Conservation (phyloP, 1,140 invertebrate genomes). For the Pogonus chalceus region DNA sequence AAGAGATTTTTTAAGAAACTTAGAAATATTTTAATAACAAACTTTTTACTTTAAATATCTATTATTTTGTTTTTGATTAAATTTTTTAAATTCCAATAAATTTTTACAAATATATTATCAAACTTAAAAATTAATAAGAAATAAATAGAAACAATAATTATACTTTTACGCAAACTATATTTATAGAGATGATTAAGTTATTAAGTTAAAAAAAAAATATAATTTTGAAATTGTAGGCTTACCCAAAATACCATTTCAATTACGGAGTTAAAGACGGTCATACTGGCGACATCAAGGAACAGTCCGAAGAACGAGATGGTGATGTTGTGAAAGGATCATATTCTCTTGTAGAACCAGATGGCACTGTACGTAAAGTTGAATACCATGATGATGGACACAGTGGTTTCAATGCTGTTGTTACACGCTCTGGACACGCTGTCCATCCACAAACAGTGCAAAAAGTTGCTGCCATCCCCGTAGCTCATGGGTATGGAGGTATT, state of each 20-base stretch:
- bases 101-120: too few species aligned
- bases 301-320: constrained; percentile 35
- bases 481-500: background rate
- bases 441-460: constrained; percentile 11
- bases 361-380: constrained; percentile 50
- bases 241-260: constrained; percentile 35
- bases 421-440: constrained; percentile 17
- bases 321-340: constrained; percentile 53
- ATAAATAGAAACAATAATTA: too few species aligned
- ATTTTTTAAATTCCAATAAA: too few species aligned
- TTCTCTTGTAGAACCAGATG: constrained; percentile 53
- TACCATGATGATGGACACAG: constrained; percentile 26
- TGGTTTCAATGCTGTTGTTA: constrained; percentile 24
- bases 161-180: too few species aligned
- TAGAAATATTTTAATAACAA: too few species aligned
- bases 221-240: constrained; percentile 23
- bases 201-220: too few species aligned
- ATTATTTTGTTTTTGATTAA: too few species aligned
- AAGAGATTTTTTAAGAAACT: too few species aligned
- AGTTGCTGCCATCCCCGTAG: constrained; percentile 2
- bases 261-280: constrained; percentile 35
- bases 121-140: too few species aligned
- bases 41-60: too few species aligned
- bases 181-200: too few species aligned
- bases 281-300: constrained; percentile 36